Evolutionary conservation across 2,113 vertebrate genomes (phyloP).

Genomic region (Corythornis vintsioides): DNA sequence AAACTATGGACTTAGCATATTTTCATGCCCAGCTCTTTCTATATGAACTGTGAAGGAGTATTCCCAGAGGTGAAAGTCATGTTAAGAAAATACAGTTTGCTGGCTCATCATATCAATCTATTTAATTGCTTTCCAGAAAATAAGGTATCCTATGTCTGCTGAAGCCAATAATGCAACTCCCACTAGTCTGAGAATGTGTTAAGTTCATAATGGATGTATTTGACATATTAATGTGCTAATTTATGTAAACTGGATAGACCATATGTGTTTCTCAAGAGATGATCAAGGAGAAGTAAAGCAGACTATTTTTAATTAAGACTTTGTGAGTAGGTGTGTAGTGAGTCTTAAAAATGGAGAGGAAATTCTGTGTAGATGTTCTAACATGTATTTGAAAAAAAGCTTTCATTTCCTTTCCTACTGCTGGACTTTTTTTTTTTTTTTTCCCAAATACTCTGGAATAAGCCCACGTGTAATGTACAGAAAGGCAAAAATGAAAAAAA

Average conservation of each 20-base stretch:
- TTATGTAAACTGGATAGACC: not conserved
- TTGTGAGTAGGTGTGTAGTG: not conserved
- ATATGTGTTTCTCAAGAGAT: not conserved
- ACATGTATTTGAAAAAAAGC: not conserved
- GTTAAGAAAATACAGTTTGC: not conserved
- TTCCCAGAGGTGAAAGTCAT: not conserved
- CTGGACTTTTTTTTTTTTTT: not conserved
- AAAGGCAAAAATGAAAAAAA: not conserved
- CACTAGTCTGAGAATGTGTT: not conserved
- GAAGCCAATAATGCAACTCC: not conserved
- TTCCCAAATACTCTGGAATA: not conserved
- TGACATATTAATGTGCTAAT: conserved; percentile 21
- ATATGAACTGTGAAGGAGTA: not conserved
- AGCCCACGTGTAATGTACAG: not conserved
- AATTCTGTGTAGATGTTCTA: not conserved
- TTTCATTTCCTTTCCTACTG: not conserved
- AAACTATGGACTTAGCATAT: fast-evolving
- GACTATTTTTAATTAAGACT: not conserved
- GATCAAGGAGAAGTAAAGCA: not conserved
- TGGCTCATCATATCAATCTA: not conserved
- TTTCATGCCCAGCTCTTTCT: not conserved
- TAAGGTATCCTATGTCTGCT: not conserved
- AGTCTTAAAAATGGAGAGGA: not conserved
- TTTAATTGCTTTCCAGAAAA: not conserved
- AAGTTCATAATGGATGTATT: not conserved